Evolutionary conservation across 2,113 vertebrate genomes (phyloP).

Genomic region (Anser cygnoides): DNA sequence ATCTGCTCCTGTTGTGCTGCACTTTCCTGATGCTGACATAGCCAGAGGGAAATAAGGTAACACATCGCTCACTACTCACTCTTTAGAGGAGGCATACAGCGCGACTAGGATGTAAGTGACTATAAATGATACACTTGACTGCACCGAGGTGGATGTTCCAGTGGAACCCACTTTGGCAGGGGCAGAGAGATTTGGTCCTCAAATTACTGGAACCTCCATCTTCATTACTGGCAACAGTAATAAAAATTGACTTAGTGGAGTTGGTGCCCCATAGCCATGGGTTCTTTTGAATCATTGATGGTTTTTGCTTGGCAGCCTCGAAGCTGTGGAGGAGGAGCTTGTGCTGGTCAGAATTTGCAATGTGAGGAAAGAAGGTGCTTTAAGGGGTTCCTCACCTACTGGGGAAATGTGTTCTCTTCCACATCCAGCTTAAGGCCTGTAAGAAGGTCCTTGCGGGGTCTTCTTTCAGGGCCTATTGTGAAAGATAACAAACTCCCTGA

Average conservation of each 20-base stretch:
- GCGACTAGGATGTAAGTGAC: not conserved
- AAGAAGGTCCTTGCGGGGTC: not conserved
- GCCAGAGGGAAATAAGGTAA: not conserved
- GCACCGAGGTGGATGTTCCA: not conserved
- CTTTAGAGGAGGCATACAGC: not conserved
- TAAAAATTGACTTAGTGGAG: not conserved
- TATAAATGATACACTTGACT: not conserved
- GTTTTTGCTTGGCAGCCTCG: not conserved
- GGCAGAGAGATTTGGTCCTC: not conserved
- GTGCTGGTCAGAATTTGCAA: not conserved
- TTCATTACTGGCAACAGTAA: not conserved
- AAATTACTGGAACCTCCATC: not conserved
- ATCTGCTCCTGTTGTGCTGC: not conserved
- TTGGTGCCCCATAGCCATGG: not conserved
- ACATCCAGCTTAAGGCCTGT: no score
- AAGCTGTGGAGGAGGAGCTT: not conserved
- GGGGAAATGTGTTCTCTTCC: not conserved
- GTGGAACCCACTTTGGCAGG: not conserved
- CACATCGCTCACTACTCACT: not conserved
- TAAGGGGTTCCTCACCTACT: not conserved
- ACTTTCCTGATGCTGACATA: conserved; percentile 20
- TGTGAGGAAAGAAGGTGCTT: not conserved
- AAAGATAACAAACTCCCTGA: not conserved
- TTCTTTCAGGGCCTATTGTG: not conserved
- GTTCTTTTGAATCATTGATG: not conserved